Conservation (phyloP, 2,888 invertebrate species). For the Toxonevra muliebris region DNA sequence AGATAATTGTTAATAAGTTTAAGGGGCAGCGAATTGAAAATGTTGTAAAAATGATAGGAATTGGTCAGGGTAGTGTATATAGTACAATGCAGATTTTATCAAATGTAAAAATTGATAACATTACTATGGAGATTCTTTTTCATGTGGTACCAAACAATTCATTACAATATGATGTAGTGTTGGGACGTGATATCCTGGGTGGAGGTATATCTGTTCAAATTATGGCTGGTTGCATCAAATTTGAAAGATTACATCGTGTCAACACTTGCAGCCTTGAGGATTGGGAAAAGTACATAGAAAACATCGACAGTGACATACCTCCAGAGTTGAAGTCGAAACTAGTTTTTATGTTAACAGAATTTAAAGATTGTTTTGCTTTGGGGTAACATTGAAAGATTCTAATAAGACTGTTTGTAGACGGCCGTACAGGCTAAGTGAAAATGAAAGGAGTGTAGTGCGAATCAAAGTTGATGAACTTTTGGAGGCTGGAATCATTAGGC, state of each 20-base stretch:
- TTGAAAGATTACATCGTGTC: conserved; percentile 8
- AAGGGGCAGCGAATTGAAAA: conserved; percentile 17
- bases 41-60: conserved; percentile 18
- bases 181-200: conserved; percentile 9
- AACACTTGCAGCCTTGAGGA: too few relatives aligned
- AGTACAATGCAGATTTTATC: conserved; percentile 15
- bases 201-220: conserved; percentile 14
- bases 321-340: conserved; percentile 10
- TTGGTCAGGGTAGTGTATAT: conserved; percentile 16
- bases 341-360: conserved; percentile 6
- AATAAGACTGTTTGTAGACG: conserved; percentile 8
- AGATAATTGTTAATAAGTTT: conserved; percentile 20
- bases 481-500: conserved; percentile 1
- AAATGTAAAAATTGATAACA: conserved; percentile 16
- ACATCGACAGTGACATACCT: conserved; percentile 11
- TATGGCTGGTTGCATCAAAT: not conserved
- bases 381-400: too few relatives aligned
- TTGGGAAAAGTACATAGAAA: conserved; percentile 5
- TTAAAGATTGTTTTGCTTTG: not conserved
- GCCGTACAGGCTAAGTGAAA: not conserved
- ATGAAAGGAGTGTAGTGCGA: not conserved
- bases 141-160: conserved; percentile 17
- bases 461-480: conserved; percentile 1
- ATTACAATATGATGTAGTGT: conserved; percentile 13
- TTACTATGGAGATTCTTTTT: conserved; percentile 16